These are phyloP conservation scores for Phymatocera aterrima DNA, from an alignment of 2,888 invertebrate species.

Conservation along the genomic window DNA sequence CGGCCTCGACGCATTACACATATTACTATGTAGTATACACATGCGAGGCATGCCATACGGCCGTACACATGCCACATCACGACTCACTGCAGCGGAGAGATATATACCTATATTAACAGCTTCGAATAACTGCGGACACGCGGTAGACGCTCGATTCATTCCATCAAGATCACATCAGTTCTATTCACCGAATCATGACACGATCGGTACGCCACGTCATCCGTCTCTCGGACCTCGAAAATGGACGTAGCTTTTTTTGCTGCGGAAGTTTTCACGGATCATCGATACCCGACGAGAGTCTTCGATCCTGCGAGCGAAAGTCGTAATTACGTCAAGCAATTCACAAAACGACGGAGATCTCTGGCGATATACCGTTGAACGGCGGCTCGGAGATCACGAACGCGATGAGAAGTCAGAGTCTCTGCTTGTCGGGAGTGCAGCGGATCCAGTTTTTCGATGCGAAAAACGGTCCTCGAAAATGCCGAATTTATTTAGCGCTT, in stretches of 20 bases:
- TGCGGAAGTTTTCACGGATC: not conserved
- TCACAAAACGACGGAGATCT: too few species aligned
- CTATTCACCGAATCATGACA: not conserved
- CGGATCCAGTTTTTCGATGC: too few species aligned
- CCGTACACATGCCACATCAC: not conserved
- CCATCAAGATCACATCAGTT: not conserved
- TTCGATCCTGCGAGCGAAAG: too few species aligned
- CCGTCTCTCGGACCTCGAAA: not conserved
- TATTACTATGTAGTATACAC: conserved; percentile 8
- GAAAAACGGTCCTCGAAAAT: too few species aligned
- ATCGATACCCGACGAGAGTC: not conserved
- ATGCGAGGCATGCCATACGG: not conserved
- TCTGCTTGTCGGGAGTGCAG: too few species aligned
- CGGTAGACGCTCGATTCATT: not conserved
- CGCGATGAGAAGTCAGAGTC: too few species aligned
- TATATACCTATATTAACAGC: not conserved
- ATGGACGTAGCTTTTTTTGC: not conserved
- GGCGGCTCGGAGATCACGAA: too few species aligned
- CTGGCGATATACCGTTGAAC: too few species aligned
- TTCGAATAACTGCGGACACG: not conserved
- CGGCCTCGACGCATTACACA: not conserved
- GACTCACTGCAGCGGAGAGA: too few species aligned
- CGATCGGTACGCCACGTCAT: not conserved
- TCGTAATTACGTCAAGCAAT: too few species aligned
- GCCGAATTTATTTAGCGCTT: too few species aligned